These are phyloP conservation scores for Lipophrys pholis DNA, from an alignment of 2,113 vertebrate genomes.

Conservation along the genomic window DNA sequence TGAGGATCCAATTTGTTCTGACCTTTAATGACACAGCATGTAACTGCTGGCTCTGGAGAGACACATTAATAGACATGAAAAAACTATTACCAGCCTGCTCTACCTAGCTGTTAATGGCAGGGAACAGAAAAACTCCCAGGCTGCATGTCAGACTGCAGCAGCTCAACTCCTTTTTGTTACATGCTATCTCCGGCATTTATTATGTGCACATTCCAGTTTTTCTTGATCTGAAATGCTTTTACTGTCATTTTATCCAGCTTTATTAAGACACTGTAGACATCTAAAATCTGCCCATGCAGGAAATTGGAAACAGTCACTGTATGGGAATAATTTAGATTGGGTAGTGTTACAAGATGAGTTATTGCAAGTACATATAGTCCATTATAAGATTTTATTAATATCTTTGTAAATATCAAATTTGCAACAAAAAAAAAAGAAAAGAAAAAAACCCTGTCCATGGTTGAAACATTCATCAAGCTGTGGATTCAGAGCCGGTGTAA, in stretches of 20 bases:
- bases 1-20: constrained; percentile 75
- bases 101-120: constrained; percentile 64
- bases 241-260: constrained; percentile 56
- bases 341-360: constrained; percentile 54
- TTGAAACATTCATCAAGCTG: constrained; percentile 47
- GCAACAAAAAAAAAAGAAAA: not conserved
- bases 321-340: constrained; percentile 53
- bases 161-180: constrained; percentile 25
- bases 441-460: constrained; percentile 46
- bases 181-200: constrained; percentile 25
- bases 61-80: constrained; percentile 78
- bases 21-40: constrained; percentile 81
- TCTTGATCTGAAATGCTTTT: constrained; percentile 56
- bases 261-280: constrained; percentile 39
- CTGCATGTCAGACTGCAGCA: constrained; percentile 57
- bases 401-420: constrained; percentile 60
- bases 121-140: constrained; percentile 45
- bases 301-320: constrained; percentile 55
- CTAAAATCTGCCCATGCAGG: constrained; percentile 51
- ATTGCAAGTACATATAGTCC: constrained; percentile 40
- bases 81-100: constrained; percentile 67
- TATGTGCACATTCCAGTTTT: constrained; percentile 33
- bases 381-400: constrained; percentile 55
- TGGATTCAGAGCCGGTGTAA: constrained; percentile 24
- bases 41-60: constrained; percentile 72